Evolutionary conservation across 2,888 invertebrate genomes (phyloP), one percentile per base, ranked within the genome.

Genomic region (Coelogynopora nodosa): DNA sequence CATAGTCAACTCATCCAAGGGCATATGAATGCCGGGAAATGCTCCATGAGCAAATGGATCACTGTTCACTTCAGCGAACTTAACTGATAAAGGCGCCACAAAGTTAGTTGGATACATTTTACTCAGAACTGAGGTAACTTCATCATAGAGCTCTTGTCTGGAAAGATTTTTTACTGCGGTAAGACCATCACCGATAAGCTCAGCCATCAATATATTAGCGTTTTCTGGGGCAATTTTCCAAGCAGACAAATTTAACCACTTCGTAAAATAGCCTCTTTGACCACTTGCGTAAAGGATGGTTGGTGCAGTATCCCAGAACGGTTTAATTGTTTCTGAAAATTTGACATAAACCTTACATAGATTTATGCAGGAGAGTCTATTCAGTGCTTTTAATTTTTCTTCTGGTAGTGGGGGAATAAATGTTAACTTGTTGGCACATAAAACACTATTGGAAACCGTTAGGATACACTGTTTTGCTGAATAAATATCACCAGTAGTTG

Each of bases 391-490:
- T 13, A 74, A 2, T 74, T 74, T 74, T 74, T 74, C 23, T 26
- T 74, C 10, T n/a, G 74, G 74, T 23, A 74, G 74, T 23, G 74
- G 23, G 23, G 85, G 85, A 81, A 28, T n/a, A 85, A 85, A 67
- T 81, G 26, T 85, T 5, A 85, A 27, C 26, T 31, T n/a, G 18
- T 30, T 18, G n/a, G 28, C 49, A 0, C 18, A 5, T 5, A 85
- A 28, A 0, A 67, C 27, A 26, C 67, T 67, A 67, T 67, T 67
- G 0, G 85, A 67, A 5, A 85, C 2, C 2, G 85, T 74, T 28
- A 67, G n/a, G 18, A 85, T 74, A 85, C 85, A 85, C 27, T 85
- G 27, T 28, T 85, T 67, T 23, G 74, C 85, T 30, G 28, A 28
- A 85, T 85, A 85, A 5, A n/a, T 23, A 0, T 49, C 28, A 0